phyloP scores from a whole-genome alignment of 1,140 invertebrate species.

The Polypedilum vanderplanki region DNA sequence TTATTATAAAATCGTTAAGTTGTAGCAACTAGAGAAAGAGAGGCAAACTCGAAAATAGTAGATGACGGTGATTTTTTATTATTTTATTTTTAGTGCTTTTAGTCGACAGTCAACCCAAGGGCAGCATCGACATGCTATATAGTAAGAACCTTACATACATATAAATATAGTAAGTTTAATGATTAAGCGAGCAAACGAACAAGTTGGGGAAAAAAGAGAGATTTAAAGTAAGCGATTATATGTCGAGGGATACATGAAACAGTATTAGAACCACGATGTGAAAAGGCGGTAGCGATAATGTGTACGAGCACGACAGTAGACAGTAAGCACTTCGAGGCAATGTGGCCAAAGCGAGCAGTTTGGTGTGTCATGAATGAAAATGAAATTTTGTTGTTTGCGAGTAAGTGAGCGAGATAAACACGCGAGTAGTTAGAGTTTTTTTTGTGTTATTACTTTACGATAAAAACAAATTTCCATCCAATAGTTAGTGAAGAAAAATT shows the following conservation, averaged over 20 bases:
- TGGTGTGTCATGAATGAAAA: neutral
- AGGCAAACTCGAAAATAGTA: neutral
- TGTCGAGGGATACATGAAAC: too few relatives aligned
- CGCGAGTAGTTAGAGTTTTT: neutral
- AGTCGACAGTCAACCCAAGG: neutral
- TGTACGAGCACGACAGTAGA: neutral
- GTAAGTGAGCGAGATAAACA: constrained; percentile 10
- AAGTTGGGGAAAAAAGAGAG: neutral
- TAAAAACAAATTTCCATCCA: neutral
- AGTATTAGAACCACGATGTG: neutral
- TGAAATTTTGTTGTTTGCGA: neutral
- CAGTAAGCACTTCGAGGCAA: neutral
- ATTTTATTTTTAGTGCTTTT: neutral
- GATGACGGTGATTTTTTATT: neutral
- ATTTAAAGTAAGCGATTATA: neutral
- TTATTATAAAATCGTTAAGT: constrained; percentile 28
- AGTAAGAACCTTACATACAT: neutral
- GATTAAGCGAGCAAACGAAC: neutral
- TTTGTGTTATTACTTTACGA: neutral
- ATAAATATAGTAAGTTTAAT: too few relatives aligned
- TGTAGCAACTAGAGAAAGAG: neutral
- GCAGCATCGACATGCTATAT: neutral
- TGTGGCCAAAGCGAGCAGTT: neutral
- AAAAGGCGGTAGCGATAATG: constrained; percentile 1
- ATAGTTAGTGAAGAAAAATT: neutral